These are phyloP conservation scores for Drosophila stalkeri DNA, from an alignment of 2,888 invertebrate genomes.

Conservation along the genomic window DNA sequence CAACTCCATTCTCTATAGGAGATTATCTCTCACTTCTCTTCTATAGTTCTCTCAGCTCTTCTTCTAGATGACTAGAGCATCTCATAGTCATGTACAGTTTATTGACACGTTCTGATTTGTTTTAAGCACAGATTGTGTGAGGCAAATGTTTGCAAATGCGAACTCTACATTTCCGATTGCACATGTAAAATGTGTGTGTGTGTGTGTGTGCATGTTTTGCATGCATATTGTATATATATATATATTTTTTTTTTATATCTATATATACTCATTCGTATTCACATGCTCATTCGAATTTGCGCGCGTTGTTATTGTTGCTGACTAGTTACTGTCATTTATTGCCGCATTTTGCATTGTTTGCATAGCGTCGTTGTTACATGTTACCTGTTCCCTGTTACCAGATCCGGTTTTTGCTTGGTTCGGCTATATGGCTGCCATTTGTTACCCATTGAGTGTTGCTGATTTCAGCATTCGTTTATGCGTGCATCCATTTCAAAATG, in stretches of 20 bases:
- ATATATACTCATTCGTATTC: constrained; percentile 25
- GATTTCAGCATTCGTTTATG: constrained; percentile 66
- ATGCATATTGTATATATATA: not conserved
- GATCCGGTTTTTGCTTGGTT: constrained; percentile 10
- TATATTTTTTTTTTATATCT: constrained; percentile 13
- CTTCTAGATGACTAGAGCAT: not conserved
- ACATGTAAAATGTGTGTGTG: constrained; percentile 21
- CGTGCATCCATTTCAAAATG: constrained; percentile 49
- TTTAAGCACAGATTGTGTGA: constrained; percentile 20
- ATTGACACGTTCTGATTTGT: not conserved
- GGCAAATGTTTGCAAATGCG: constrained; percentile 39
- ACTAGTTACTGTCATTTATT: constrained; percentile 70
- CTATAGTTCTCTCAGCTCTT: not conserved
- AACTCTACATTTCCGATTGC: constrained; percentile 56
- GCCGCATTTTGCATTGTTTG: constrained; percentile 61
- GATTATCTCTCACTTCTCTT: not conserved
- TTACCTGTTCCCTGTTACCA: not conserved
- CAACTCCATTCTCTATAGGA: not conserved
- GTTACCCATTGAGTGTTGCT: constrained; percentile 47
- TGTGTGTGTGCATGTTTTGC: not conserved
- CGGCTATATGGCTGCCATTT: constrained; percentile 49
- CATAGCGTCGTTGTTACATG: constrained; percentile 18
- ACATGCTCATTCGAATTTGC: constrained; percentile 13
- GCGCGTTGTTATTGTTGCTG: constrained; percentile 49
- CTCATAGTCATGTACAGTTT: not conserved